phyloP scores from a whole-genome alignment of 2,113 vertebrate species.

The Paramormyrops kingsleyae region DNA sequence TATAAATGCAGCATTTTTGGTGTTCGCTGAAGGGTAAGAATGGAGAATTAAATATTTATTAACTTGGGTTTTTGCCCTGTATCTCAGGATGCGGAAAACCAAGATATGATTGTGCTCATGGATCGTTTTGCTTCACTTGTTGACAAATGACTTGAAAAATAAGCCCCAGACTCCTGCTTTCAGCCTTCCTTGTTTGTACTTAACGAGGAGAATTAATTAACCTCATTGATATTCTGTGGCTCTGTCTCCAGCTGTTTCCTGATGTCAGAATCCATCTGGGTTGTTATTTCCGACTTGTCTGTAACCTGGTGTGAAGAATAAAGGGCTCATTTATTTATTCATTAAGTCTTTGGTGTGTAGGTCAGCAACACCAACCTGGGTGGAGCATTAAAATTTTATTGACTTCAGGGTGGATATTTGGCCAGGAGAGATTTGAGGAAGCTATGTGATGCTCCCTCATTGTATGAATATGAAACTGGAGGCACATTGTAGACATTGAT shows the following conservation, averaged over 20 bases:
- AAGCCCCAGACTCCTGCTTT: constrained; percentile 31
- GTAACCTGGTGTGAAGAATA: constrained; percentile 10
- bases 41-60: constrained; percentile 36
- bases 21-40: constrained; percentile 29
- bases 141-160: constrained; percentile 37
- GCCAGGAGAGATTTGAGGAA: not conserved
- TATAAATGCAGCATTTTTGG: constrained; percentile 31
- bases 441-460: not conserved
- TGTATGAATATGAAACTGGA: not conserved
- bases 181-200: constrained; percentile 51
- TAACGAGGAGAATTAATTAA: constrained; percentile 61
- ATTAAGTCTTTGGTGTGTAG: not conserved
- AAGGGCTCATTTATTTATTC: constrained; percentile 1
- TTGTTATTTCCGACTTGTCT: constrained; percentile 7
- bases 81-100: constrained; percentile 24
- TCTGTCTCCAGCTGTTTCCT: constrained; percentile 44
- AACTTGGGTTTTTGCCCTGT: constrained; percentile 40
- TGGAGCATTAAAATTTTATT: not conserved
- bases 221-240: constrained; percentile 57
- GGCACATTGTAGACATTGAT: not conserved
- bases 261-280: constrained; percentile 24
- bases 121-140: constrained; percentile 21
- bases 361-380: not conserved
- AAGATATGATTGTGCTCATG: constrained; percentile 30
- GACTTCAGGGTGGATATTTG: not conserved